Conservation (phyloP, 2,888 invertebrate species). For the Leptopterna dolabrata region DNA sequence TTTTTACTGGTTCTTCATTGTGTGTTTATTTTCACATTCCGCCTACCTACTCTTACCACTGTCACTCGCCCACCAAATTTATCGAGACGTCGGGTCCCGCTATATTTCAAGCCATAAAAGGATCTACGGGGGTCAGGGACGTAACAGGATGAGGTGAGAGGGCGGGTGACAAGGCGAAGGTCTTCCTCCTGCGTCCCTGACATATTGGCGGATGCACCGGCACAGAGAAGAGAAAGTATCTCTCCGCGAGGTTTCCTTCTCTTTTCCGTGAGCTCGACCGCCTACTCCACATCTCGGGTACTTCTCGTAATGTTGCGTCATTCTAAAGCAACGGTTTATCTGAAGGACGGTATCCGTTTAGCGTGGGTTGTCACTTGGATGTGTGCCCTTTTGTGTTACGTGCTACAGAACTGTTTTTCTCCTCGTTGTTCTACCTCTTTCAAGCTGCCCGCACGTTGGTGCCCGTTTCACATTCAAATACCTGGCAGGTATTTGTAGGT, state of each 20-base stretch:
- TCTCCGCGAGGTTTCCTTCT: background rate
- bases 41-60: background rate
- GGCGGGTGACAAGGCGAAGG: slow-evolving; percentile 5
- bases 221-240: background rate
- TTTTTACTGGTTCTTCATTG: too few species aligned
- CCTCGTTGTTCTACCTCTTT: background rate
- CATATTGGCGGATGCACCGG: slow-evolving; percentile 7
- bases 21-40: too few species aligned
- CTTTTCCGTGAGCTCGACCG: background rate
- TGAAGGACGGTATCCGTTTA: background rate
- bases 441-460: background rate
- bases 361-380: background rate
- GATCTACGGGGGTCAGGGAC: background rate
- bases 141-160: background rate
- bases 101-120: background rate
- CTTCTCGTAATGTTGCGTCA: background rate
- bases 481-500: too few species aligned
- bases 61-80: background rate
- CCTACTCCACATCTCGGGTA: background rate
- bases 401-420: background rate
- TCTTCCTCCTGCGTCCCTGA: background rate
- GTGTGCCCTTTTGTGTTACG: background rate
- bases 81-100: background rate
- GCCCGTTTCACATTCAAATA: too few species aligned
- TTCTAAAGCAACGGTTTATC: background rate